Base-by-base conservation (phyloP, 2,888 invertebrate species). In the Nematopogon swammerdamellus region DNA sequence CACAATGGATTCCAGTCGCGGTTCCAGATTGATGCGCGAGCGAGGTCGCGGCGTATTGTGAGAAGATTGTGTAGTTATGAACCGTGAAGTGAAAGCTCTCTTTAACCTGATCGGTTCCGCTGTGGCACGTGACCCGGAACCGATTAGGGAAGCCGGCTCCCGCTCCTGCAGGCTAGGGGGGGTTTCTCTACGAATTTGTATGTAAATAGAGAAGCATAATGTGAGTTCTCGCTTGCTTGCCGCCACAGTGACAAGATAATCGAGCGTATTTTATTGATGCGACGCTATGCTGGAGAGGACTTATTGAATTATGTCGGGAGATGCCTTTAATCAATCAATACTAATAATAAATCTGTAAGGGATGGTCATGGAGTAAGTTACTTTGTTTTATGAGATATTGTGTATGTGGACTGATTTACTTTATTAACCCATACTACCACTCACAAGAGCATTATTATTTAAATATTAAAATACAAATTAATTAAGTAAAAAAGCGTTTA, bases 51-150 rank as follows among this genome's bases (percentile, higher is more conserved):
- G 64, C 62, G 66, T 72, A 74, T 76, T 76, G n/a, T n/a, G n/a
- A n/a, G n/a, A n/a, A n/a, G n/a, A n/a, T n/a, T n/a, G 74, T 75
- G 67, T 65, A 70, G 73, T 75, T 79, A 77, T 76, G 76, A 75
- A 72, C 68, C 79, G 75, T 79, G 71, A 75, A 77, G 63, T 29
- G 68, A 66, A 68, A 68, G 67, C 66, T 72, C 72, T 72, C 72
- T 74, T 73, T 72, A 71, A 70, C 69, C 62, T 58, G 75, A 83
- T 84, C 82, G 79, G 82, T 70, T 71, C 69, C 79, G 82, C 72
- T 65, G 60, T 51, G 80, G 63, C 83, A 84, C 84, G 84, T 82
- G 84, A 83, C 82, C 72, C 74, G 76, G 73, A 76, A 77, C 76
- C 68, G 72, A 80, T 76, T 71, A 66, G 62, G 70, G 69, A 67